A percentile compares a stretch with the other conserved stretches of the same genome.
Conservation (phyloP, 2,888 invertebrate species). For the Thysanoteuthis rhombus region DNA sequence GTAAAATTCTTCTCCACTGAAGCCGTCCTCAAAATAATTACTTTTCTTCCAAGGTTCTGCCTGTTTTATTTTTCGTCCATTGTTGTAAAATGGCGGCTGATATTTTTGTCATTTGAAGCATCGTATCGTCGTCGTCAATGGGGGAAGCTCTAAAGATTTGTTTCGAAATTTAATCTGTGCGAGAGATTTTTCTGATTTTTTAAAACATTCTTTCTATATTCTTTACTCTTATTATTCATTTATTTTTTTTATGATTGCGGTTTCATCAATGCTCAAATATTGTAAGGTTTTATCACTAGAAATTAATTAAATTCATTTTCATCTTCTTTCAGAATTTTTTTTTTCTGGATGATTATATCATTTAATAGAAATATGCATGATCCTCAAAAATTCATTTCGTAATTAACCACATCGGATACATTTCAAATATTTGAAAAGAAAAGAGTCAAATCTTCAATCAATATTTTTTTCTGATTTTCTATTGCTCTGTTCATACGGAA, state of each 20-base stretch:
- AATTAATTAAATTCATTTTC: neutral
- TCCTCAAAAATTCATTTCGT: neutral
- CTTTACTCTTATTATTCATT: neutral
- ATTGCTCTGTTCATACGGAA: neutral
- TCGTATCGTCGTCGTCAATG: neutral
- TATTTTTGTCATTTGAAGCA: neutral
- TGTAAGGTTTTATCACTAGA: neutral
- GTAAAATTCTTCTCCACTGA: neutral
- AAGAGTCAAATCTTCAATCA: neutral
- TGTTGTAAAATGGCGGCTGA: neutral
- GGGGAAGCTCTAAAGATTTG: neutral
- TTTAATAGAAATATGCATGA: no score
- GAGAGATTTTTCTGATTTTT: neutral
- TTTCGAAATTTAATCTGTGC: neutral
- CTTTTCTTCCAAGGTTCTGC: neutral
- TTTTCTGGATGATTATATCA: no score
- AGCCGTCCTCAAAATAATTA: neutral
- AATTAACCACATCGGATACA: neutral
- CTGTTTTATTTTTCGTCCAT: neutral
- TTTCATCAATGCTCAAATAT: neutral
- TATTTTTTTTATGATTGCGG: neutral
- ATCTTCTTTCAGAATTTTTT: neutral
- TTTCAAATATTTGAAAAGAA: neutral
- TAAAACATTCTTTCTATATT: no score
- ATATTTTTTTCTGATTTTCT: neutral